Percentiles rank a stretch among this genome's conserved stretches.
phyloP scores from a whole-genome alignment of 2,888 invertebrate genomes.

The Nudaria mundana region DNA sequence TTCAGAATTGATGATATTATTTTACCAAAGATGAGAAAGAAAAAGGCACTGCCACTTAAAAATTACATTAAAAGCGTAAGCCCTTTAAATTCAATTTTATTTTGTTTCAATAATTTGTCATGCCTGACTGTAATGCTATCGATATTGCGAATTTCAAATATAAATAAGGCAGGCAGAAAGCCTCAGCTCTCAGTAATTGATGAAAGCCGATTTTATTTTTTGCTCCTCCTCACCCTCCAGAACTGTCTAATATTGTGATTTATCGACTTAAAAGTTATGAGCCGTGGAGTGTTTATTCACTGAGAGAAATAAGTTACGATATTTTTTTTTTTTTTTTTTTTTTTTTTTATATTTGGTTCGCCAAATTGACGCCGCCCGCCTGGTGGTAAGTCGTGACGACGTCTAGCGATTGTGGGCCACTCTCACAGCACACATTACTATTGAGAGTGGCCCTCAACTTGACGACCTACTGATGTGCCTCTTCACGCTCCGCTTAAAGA shows the following conservation, averaged over 20 bases:
- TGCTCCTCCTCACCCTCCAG: conserved; percentile 44
- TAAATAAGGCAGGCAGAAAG: conserved; percentile 38
- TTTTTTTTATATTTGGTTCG: too few species aligned
- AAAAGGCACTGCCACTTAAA: background rate
- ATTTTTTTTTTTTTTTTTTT: background rate
- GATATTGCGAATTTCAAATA: conserved; percentile 41
- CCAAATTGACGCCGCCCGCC: too few species aligned
- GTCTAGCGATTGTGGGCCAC: too few species aligned
- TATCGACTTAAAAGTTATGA: conserved; percentile 60
- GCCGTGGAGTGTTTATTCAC: conserved; percentile 42
- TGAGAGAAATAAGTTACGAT: conserved; percentile 31
- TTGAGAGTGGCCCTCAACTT: too few species aligned
- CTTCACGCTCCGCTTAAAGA: too few species aligned
- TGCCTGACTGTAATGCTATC: conserved; percentile 25
- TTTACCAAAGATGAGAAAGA: background rate
- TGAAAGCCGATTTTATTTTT: conserved; percentile 54
- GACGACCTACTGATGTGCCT: too few species aligned
- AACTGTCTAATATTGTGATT: conserved; percentile 64
- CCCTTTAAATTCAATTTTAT: conserved; percentile 22
- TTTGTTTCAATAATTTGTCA: conserved; percentile 35
- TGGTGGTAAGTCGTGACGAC: too few species aligned
- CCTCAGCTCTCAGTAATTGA: conserved; percentile 52
- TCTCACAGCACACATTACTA: too few species aligned
- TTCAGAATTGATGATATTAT: too few species aligned
- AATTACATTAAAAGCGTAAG: conserved; percentile 13